Evolutionary conservation across 2,888 invertebrate genomes (phyloP).

Genomic region (Acleris literana): DNA sequence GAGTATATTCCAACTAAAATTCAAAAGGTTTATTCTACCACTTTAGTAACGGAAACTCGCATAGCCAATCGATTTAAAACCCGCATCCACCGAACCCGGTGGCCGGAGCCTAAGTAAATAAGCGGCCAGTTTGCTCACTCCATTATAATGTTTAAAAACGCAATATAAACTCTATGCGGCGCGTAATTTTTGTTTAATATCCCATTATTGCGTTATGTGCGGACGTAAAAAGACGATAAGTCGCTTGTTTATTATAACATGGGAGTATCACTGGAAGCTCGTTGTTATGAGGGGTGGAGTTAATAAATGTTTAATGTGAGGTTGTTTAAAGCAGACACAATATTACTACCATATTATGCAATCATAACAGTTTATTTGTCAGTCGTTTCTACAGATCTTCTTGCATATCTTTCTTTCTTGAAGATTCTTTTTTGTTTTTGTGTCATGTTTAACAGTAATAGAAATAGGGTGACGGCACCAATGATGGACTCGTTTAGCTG

Average conservation of each 20-base stretch:
- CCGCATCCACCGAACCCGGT: background rate
- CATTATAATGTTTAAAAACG: conserved; percentile 26
- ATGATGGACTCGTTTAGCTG: too few species aligned
- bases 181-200: conserved; percentile 17
- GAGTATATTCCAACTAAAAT: too few species aligned
- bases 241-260: conserved; percentile 13
- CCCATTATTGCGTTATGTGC: conserved; percentile 16
- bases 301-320: background rate
- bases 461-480: too few species aligned
- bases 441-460: too few species aligned
- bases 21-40: too few species aligned
- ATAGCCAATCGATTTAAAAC: background rate
- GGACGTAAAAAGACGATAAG: conserved; percentile 8
- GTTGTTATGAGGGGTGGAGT: background rate
- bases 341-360: too few species aligned
- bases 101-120: conserved; percentile 6
- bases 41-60: too few species aligned
- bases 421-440: too few species aligned
- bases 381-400: too few species aligned
- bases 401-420: too few species aligned
- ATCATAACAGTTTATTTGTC: too few species aligned
- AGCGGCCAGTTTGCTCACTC: conserved; percentile 10
- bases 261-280: background rate
- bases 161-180: conserved; percentile 20
- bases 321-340: background rate